Evolutionary conservation across 1,140 invertebrate genomes (phyloP), one percentile per base, ranked within the genome.

Genomic region (Achatina immaculata): DNA sequence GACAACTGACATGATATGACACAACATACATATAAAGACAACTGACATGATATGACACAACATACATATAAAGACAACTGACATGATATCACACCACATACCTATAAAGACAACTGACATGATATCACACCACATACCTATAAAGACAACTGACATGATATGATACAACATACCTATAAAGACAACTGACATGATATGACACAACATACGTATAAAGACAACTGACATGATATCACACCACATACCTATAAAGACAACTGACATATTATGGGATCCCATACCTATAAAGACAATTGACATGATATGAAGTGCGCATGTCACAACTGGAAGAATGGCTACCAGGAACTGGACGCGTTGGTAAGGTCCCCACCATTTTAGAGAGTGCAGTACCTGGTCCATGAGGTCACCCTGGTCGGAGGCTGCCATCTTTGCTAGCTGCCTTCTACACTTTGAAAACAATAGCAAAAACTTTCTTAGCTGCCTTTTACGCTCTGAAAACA

Each of bases 371-470:
- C 34, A 76, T 40, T 73, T 28, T 0, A 83, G 34, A 21, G 74
- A 45, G 0, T 72, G 0, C 34, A 80, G 43, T 14, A 83, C 68
- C n/a, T 83, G 76, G 55, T 81, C 76, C 48, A 77, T 66, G 7
- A 76, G 40, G 7, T 73, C 14, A 81, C 43, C 43, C 36, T 58
- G 73, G 75, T 62, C 74, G 6, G 42, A 71, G n/a, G 14, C 38
- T 24, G 42, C 40, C 68, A 71, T 42, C 28, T 40, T 68, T 4
- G 34, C 34, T 68, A 3, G 3, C 31, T 14, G 11, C n/a, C 9
- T 11, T 14, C 38, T 43, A 21, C 19, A 21, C 36, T 71, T 28
- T 1, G 36, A 51, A 24, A 3, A 55, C 6, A 28, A 51, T 45
- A 51, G 11, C n/a, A 34, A 51, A 3, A 48, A n/a, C 28, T 40